phyloP scores from a whole-genome alignment of 2,113 vertebrate species.

The Tretioscincus oriximinensis region DNA sequence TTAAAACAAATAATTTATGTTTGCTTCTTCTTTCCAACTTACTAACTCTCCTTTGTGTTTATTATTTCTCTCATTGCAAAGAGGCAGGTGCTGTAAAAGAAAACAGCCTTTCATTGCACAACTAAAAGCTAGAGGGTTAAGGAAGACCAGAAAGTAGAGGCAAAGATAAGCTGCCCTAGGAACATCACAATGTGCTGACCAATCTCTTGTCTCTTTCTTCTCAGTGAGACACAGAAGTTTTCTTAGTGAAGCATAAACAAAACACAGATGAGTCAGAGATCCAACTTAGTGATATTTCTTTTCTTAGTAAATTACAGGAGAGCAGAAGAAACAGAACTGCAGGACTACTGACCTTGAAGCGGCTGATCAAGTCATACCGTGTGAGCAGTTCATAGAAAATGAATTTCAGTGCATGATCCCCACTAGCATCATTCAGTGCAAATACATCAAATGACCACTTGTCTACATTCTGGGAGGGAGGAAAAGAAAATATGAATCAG shows the following conservation, averaged over 20 bases:
- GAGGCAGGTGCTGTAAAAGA: not conserved
- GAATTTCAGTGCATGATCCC: conserved; percentile 95
- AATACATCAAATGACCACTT: conserved; percentile 97
- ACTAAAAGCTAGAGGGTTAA: not conserved
- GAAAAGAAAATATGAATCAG: not conserved
- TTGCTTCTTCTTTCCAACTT: not conserved
- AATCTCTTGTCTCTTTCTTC: not conserved
- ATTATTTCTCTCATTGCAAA: not conserved
- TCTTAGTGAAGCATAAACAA: not conserved
- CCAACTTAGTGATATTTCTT: not conserved
- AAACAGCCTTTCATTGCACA: not conserved
- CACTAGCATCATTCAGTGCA: conserved; percentile 92
- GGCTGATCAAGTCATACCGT: conserved; percentile 94
- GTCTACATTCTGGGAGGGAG: conserved; percentile 87
- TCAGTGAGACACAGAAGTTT: not conserved
- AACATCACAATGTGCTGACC: not conserved
- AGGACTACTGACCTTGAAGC: conserved; percentile 87
- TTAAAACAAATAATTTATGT: too few species aligned
- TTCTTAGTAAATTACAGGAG: not conserved
- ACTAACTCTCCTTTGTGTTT: not conserved
- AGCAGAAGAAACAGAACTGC: conserved; percentile 8
- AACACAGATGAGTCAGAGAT: not conserved
- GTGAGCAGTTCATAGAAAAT: conserved; percentile 98
- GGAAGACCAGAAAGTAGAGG: not conserved
- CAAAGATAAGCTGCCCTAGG: not conserved